Base-by-base conservation (phyloP, 2,113 vertebrate genomes). In the Mastomys natalensis region DNA sequence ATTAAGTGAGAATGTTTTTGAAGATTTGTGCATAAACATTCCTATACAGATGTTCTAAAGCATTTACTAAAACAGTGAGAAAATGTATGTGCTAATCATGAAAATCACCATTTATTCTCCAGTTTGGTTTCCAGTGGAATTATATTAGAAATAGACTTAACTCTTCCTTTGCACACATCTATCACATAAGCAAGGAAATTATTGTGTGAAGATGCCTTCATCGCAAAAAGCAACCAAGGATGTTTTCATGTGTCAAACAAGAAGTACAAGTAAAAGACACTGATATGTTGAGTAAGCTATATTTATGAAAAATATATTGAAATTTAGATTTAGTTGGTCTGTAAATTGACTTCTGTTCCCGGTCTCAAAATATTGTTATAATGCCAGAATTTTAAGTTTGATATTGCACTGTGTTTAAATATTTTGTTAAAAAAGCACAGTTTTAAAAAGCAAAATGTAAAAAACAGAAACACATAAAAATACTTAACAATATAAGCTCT, bases 11-110 rank as follows among this genome's bases (percentile, higher is more conserved):
- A 1, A 45, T 40, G 19, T n/a, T 91, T 97, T 88, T 89, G 40
- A 97, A 95, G 40, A 87, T 37, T 58, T 17, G 81, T 90, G n/a
- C 80, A 76, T 77, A 17, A 80, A 90, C 93, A 90, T 88, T 94
- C 31, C 86, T 22, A 87, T 60, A 93, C 21, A 82, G 11, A 80
- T 68, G 22, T 68, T 51, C 74, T 21, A 51, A 5, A 5, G 8
- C 15, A 66, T 64, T 66, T 78, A n/a, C 9, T 51, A 66, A 78
- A 90, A 73, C 4, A 29, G 1, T 51, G n/a, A 6, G 58, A 17
- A 22, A 87, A 87, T n/a, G 1, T 29, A 87, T n/a, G 1, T 29
- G 29, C 0, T 60, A 40, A 87, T 19, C 31, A 77, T 89, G 51
- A 40, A 90, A 96, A 88, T 4, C 16, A 31, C 2, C 60, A 19